Conservation (phyloP, 2,797 vertebrate species). For the Heteromormyrus szaboi region DNA sequence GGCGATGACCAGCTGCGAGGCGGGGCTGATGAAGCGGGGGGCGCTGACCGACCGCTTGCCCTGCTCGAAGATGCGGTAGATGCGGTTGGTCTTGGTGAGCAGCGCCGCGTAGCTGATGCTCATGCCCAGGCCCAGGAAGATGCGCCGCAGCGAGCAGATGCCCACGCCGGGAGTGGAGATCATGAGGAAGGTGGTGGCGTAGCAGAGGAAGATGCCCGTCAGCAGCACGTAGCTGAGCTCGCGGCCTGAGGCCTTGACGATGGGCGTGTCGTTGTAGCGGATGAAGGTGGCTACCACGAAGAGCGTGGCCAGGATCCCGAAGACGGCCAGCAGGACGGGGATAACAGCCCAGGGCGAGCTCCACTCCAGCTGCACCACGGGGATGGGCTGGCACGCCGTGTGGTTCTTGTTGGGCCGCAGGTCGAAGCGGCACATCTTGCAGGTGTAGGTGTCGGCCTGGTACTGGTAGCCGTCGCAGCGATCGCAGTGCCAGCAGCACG, state of each 20-base stretch:
- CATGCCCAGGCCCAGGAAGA: slow-evolving; percentile 93
- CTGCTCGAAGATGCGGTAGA: slow-evolving; percentile 85
- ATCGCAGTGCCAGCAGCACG: slow-evolving; percentile 95
- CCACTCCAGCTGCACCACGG: slow-evolving; percentile 92
- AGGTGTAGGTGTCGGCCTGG: slow-evolving; percentile 83
- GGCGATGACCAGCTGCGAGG: slow-evolving; percentile 89
- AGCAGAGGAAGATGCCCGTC: slow-evolving; percentile 92
- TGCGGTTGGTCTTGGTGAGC: slow-evolving; percentile 87
- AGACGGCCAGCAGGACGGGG: slow-evolving; percentile 80
- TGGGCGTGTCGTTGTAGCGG: slow-evolving; percentile 91
- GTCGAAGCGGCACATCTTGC: slow-evolving; percentile 86
- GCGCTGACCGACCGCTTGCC: slow-evolving; percentile 82
- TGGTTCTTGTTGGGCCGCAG: slow-evolving; percentile 85
- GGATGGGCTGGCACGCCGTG: slow-evolving; percentile 82
- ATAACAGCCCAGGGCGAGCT: slow-evolving; percentile 87
- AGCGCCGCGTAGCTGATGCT: slow-evolving; percentile 91
- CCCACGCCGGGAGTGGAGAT: slow-evolving; percentile 80
- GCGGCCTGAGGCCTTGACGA: slow-evolving; percentile 88
- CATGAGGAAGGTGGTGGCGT: slow-evolving; percentile 92
- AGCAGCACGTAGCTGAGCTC: slow-evolving; percentile 93
- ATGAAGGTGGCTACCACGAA: slow-evolving; percentile 84
- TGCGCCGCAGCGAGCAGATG: slow-evolving; percentile 80
- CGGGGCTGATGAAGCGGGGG: slow-evolving; percentile 86
- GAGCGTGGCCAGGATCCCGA: slow-evolving; percentile 83
- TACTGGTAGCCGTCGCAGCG: slow-evolving; percentile 91